A percentile compares a stretch with the other conserved stretches of the same genome.
Conservation (phyloP, 2,113 vertebrate species). For the Empidonax traillii region DNA sequence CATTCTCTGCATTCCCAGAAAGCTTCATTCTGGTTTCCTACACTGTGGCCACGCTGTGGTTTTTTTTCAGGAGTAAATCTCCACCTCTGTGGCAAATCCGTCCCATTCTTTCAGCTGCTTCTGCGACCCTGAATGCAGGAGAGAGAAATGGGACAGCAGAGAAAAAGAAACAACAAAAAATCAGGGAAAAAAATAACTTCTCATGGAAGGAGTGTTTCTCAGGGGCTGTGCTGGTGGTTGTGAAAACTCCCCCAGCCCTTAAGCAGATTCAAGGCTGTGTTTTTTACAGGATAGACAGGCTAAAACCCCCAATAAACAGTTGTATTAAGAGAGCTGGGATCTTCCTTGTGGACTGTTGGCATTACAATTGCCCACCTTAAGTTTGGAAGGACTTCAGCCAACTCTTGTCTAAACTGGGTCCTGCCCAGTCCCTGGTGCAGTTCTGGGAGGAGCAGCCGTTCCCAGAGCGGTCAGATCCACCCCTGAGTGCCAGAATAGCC, state of each 20-base stretch:
- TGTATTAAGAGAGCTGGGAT: neutral
- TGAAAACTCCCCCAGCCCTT: neutral
- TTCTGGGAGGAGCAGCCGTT: neutral
- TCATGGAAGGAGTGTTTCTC: neutral
- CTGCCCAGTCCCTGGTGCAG: neutral
- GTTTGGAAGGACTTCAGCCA: neutral
- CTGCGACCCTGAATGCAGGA: neutral
- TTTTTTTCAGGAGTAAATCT: neutral
- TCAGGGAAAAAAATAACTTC: neutral
- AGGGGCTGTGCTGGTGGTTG: neutral
- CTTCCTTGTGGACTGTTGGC: neutral
- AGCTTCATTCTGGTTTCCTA: neutral
- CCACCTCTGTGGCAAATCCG: neutral
- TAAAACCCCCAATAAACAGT: neutral
- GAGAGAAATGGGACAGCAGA: neutral
- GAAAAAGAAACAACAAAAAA: neutral
- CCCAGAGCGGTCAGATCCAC: neutral
- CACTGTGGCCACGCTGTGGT: accelerated
- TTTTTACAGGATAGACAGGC: neutral
- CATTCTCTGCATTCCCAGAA: neutral
- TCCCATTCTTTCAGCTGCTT: neutral
- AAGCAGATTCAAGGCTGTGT: accelerated
- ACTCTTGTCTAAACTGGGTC: neutral
- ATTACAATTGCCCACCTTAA: neutral
- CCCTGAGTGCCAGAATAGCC: neutral